Evolutionary conservation across 2,113 vertebrate species (phyloP).

Genomic region (Oreamnos americanus): DNA sequence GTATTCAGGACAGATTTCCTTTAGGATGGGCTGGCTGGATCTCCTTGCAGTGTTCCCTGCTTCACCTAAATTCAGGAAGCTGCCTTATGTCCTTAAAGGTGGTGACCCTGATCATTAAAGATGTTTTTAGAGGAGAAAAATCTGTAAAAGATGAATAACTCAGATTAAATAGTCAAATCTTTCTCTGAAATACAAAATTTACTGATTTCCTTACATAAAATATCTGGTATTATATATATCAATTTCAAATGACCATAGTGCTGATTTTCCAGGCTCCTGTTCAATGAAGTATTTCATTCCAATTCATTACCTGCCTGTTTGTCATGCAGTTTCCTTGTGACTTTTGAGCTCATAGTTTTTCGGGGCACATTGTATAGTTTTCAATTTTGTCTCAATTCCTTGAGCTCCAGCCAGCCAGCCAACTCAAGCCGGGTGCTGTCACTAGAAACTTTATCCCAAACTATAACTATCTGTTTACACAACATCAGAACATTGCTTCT

Average conservation of each 20-base stretch:
- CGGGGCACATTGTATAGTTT: fast-evolving
- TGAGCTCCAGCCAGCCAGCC: background rate
- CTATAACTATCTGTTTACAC: background rate
- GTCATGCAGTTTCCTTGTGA: background rate
- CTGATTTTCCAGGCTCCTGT: background rate
- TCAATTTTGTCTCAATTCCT: background rate
- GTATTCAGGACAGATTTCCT: background rate
- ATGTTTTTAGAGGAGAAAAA: background rate
- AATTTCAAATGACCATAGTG: background rate
- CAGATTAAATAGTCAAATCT: background rate
- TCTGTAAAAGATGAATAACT: background rate
- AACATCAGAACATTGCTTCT: background rate
- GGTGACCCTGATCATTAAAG: background rate
- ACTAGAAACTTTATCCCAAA: background rate
- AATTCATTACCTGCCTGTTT: fast-evolving
- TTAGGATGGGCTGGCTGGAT: background rate
- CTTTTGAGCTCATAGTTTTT: background rate
- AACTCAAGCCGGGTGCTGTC: background rate
- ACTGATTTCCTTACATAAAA: background rate
- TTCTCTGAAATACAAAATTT: background rate
- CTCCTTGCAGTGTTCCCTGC: background rate
- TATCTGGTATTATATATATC: fast-evolving
- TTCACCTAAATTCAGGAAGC: no score
- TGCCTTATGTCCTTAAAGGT: background rate
- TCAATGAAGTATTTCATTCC: fast-evolving